A percentile compares a stretch with the other conserved stretches of the same genome.
Evolutionary conservation across 2,888 invertebrate species (phyloP).

Genomic region (Liopterus haemorrhoidalis): DNA sequence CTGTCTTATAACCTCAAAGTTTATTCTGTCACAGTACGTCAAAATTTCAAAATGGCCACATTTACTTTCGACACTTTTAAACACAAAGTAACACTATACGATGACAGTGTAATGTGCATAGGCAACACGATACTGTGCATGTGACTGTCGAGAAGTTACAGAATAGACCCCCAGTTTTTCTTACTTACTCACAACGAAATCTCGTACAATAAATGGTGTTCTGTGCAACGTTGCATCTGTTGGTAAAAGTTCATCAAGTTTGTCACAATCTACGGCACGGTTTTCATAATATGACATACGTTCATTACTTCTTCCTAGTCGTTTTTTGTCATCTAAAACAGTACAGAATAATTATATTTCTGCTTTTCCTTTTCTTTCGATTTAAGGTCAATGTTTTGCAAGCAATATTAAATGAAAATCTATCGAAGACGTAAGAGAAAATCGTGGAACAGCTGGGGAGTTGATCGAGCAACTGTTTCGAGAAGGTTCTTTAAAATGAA

Average conservation of each 20-base stretch:
- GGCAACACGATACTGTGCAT: too few species aligned
- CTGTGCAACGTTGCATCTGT: conserved; percentile 48
- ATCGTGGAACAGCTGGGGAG: background rate
- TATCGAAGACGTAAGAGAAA: background rate
- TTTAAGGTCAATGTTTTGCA: background rate
- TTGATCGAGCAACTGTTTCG: background rate
- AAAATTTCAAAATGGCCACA: too few species aligned
- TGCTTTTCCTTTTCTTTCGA: conserved; percentile 15
- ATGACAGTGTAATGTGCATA: too few species aligned
- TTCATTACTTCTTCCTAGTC: too few species aligned
- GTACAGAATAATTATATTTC: too few species aligned
- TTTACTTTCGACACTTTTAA: too few species aligned
- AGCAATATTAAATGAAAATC: conserved; percentile 12
- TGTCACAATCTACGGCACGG: conserved; percentile 37
- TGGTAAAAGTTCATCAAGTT: conserved; percentile 42
- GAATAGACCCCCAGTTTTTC: too few species aligned
- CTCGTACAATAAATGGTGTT: conserved; percentile 50
- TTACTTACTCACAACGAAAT: conserved; percentile 55
- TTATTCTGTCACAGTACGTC: too few species aligned
- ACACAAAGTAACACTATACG: too few species aligned
- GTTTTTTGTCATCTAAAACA: conserved; percentile 30
- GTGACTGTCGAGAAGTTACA: too few species aligned
- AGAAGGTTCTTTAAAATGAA: too few species aligned
- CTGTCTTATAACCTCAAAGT: too few species aligned
- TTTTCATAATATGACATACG: conserved; percentile 36